These are phyloP conservation scores for Ctenosaura bakeri DNA, from an alignment of 2,797 vertebrate genomes.

Conservation along the genomic window DNA sequence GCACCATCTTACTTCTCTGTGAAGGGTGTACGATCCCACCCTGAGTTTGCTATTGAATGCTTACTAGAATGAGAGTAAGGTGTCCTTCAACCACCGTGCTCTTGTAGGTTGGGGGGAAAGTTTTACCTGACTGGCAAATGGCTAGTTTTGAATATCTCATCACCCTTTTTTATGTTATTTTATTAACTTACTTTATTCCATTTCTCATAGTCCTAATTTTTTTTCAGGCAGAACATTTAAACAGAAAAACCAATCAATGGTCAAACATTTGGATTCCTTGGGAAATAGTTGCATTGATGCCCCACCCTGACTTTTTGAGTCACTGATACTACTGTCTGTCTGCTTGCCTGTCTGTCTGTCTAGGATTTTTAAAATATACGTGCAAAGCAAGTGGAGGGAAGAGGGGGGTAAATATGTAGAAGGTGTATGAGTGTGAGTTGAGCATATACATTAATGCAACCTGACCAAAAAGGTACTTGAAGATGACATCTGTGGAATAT, in stretches of 20 bases:
- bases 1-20: conserved; percentile 27
- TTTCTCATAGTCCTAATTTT: conserved; percentile 5
- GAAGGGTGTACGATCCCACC: conserved; percentile 26
- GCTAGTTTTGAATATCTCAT: conserved; percentile 16
- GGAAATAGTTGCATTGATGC: background rate
- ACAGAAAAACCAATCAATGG: background rate
- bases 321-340: background rate
- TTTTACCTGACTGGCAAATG: background rate
- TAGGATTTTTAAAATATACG: too few species aligned
- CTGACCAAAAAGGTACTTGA: too few species aligned
- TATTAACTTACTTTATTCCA: background rate
- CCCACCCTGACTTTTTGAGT: background rate
- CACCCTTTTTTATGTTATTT: background rate
- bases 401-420: too few species aligned
- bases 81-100: conserved; percentile 38
- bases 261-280: background rate
- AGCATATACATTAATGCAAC: too few species aligned
- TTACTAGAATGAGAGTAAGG: conserved; percentile 34
- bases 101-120: background rate
- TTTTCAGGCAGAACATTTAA: conserved; percentile 30
- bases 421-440: too few species aligned
- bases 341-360: background rate
- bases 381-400: too few species aligned
- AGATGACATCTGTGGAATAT: too few species aligned
- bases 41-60: conserved; percentile 35